phyloP scores from a whole-genome alignment of 2,797 vertebrate genomes.

The Acanthurus lineatus region DNA sequence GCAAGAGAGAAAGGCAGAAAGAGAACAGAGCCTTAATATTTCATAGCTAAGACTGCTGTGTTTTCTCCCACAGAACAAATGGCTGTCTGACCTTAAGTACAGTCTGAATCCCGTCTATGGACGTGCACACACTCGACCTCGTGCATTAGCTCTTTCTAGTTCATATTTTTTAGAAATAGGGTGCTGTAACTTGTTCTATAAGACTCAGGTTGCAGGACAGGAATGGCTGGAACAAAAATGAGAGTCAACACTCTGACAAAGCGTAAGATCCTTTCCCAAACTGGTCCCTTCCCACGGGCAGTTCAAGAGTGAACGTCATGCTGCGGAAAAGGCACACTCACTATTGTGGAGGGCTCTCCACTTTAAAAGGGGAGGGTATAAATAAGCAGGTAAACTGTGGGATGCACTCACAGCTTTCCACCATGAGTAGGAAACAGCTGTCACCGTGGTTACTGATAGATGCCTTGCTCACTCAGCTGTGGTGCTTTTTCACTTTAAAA shows the following conservation, averaged over 20 bases:
- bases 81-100: constrained; percentile 19
- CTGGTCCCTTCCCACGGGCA: neutral
- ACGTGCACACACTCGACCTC: neutral
- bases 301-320: constrained; percentile 8
- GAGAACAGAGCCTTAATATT: constrained; percentile 54
- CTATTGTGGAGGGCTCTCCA: constrained; percentile 23
- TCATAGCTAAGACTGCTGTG: constrained; percentile 28
- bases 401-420: constrained; percentile 1
- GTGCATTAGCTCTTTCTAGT: neutral
- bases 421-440: constrained; percentile 28
- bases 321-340: constrained; percentile 1
- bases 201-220: neutral
- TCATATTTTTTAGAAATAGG: neutral
- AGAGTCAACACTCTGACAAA: neutral
- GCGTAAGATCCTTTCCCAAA: neutral
- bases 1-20: constrained; percentile 13
- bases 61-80: constrained; percentile 45
- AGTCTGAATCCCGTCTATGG: constrained; percentile 1
- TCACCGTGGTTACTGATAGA: constrained; percentile 36
- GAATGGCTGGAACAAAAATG: neutral
- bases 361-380: constrained; percentile 25
- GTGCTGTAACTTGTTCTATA: neutral
- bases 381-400: constrained; percentile 31
- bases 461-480: neutral
- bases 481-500: constrained; percentile 5